Evolutionary conservation across 2,797 vertebrate genomes (phyloP).

Genomic region (Gallinago nigripennis): DNA sequence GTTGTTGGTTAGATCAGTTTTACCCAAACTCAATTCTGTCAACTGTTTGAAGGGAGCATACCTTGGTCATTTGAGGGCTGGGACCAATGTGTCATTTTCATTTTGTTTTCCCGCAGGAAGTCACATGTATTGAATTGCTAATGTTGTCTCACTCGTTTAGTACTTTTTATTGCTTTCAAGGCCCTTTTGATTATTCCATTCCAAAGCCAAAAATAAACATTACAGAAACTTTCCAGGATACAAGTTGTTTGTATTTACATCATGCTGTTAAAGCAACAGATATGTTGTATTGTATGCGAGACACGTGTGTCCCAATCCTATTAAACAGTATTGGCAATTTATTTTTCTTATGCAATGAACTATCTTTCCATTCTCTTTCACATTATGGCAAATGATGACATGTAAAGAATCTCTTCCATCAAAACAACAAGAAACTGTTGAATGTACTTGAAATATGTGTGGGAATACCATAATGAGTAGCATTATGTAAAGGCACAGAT

Average conservation of each 20-base stretch:
- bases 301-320: background rate
- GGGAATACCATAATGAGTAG: background rate
- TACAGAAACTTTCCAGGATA: background rate
- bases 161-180: background rate
- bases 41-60: background rate
- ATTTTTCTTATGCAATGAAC: background rate
- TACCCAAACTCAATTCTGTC: background rate
- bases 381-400: background rate
- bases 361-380: background rate
- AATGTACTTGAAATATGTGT: background rate
- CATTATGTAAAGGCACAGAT: background rate
- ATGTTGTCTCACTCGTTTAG: background rate
- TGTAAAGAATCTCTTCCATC: background rate
- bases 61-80: background rate
- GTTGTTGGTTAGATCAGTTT: background rate
- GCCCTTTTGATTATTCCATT: background rate
- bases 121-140: background rate
- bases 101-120: background rate
- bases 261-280: background rate
- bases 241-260: background rate
- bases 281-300: background rate
- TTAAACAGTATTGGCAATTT: background rate
- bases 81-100: background rate
- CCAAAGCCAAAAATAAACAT: background rate
- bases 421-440: background rate